phyloP scores from a whole-genome alignment of 2,888 invertebrate species.

The Pachycephus smyrnensis region DNA sequence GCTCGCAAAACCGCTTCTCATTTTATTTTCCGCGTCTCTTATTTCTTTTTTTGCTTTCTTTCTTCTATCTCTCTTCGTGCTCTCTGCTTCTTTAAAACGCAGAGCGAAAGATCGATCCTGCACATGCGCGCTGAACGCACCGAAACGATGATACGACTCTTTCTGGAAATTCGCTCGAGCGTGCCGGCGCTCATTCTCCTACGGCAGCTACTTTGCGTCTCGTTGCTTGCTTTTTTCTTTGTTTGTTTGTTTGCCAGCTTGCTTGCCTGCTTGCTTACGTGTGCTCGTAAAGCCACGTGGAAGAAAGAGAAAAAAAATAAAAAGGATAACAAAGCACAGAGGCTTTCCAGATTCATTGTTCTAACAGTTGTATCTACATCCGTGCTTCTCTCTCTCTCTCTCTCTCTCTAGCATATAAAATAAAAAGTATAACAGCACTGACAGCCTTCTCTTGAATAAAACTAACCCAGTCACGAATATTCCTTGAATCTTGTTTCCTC shows the following conservation, averaged over 20 bases:
- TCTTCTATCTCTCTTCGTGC: neutral
- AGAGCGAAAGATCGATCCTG: neutral
- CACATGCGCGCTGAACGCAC: slow-evolving; percentile 38
- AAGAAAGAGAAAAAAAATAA: neutral
- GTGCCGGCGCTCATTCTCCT: neutral
- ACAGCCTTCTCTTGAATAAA: neutral
- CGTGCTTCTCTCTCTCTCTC: no score
- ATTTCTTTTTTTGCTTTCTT: slow-evolving; percentile 6
- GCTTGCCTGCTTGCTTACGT: neutral
- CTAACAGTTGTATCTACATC: neutral
- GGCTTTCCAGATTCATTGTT: neutral
- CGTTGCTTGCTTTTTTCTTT: neutral
- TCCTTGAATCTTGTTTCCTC: neutral
- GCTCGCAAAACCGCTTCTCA: slow-evolving; percentile 35
- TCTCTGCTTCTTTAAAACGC: neutral
- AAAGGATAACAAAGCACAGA: neutral
- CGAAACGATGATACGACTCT: slow-evolving; percentile 34
- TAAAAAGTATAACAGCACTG: neutral
- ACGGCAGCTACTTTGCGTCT: neutral
- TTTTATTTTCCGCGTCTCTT: slow-evolving; percentile 27
- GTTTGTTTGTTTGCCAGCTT: neutral
- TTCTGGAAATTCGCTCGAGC: slow-evolving; percentile 44
- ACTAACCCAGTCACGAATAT: neutral
- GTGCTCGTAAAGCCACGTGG: neutral
- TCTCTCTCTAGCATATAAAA: neutral